Base-by-base conservation (phyloP, 1,140 invertebrate genomes). In the Dreissena rostriformis region DNA sequence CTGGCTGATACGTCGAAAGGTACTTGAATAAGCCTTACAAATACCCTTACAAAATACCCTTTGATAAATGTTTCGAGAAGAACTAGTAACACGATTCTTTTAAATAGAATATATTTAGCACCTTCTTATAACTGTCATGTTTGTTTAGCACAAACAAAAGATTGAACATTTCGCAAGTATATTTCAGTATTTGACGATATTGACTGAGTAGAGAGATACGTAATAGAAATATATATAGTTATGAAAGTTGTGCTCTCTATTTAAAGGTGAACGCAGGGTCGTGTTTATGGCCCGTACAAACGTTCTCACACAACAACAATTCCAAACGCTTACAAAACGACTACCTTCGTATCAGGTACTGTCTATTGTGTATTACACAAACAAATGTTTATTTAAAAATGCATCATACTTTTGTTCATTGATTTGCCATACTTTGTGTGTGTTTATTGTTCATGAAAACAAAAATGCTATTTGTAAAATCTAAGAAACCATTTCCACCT, bases 251-350 rank as follows among this genome's bases (percentile, higher is more conserved):
- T 63, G 24, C 24, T n/a, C 28, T n/a, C 68, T 24, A 52, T 77
- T 26, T 75, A 7, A 17, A 78, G 74, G 61, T 28, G 49, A 67
- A 52, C 51, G 66, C 22, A 88, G 87, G 78, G 88, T 90, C 12
- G 88, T 88, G 11, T 91, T 93, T 51, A 76, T 93, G 75, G 92
- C 92, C 1, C 87, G 87, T 28, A 93, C 89, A 22, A 88, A 90
- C 4, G 73, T 85, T n/a, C 86, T 94, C 19, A 89, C 92, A 10
- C 82, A 88, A 17, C 93, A 94, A 77, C 93, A 94, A 68, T 39
- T 39, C 39, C 39, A 39, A 39, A 39, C 39, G 39, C 39, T 39
- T 8, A 39, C 39, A 8, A 39, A 39, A 39, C 39, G 39, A 39
- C 39, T 39, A 66, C 63, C 63, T 24, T 24, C 22, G 22, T 66